phyloP scores from a whole-genome alignment of 1,140 invertebrate genomes.

The Zaprionus camerounensis region DNA sequence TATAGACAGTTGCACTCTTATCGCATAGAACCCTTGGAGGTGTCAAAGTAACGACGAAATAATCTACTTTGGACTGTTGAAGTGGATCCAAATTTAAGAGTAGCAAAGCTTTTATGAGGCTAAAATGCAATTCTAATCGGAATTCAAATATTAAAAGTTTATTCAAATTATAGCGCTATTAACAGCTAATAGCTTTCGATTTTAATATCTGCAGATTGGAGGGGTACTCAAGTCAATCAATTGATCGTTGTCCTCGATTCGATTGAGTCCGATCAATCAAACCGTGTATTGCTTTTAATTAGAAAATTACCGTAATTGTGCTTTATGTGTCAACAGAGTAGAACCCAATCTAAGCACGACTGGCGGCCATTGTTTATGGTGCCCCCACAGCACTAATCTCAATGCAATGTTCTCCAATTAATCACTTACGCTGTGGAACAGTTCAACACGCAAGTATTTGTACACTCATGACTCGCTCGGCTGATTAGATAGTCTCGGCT shows the following conservation, averaged over 20 bases:
- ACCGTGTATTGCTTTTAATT: constrained; percentile 17
- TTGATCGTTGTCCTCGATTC: neutral
- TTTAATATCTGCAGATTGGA: neutral
- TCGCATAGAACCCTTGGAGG: neutral
- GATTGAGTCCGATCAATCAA: constrained; percentile 9
- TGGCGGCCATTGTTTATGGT: constrained; percentile 24
- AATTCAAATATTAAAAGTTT: neutral
- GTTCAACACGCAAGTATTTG: constrained; percentile 13
- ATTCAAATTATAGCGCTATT: constrained; percentile 1
- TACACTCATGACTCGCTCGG: neutral
- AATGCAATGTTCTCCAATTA: constrained; percentile 24
- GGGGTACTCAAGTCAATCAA: neutral
- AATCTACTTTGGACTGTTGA: neutral
- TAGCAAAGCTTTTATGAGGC: neutral
- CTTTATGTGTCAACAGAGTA: constrained; percentile 20
- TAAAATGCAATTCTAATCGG: neutral
- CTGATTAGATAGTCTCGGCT: constrained; percentile 59
- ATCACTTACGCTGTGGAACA: constrained; percentile 12
- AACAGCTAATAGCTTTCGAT: neutral
- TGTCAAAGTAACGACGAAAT: neutral
- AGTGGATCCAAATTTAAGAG: neutral
- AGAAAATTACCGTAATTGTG: constrained; percentile 21
- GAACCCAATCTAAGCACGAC: constrained; percentile 5
- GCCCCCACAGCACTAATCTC: neutral
- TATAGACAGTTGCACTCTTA: neutral